Evolutionary conservation across 2,888 invertebrate species (phyloP), one percentile per base, ranked within the genome.

Genomic region (Autographa gamma): DNA sequence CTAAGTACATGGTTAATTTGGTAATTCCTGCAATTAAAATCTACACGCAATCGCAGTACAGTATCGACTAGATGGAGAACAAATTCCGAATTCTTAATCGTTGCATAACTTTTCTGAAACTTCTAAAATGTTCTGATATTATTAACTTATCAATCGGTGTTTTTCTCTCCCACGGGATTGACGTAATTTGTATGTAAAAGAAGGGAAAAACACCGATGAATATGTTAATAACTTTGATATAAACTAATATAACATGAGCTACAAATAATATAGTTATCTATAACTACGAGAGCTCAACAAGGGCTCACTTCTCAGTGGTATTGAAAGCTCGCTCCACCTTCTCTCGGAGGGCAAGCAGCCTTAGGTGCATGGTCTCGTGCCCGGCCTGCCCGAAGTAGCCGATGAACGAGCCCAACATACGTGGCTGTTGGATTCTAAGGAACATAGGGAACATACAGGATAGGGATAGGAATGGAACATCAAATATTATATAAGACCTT

Each of bases 391-490:
- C 82, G 87, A 96, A 97, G 93, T 96, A 96, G 68, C 92, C 90
- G 85, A 97, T 93, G 88, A 97, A 94, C 70, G 92, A 92, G 74
- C 97, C 97, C 88, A 97, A 90, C 91, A 97, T 95, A 74, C 96
- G 93, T 14, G 97, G 97, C 90, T 97, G 97, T 82, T 96, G 95
- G 87, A 97, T 96, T 94, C 97, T 97, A 72, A 82, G 73, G 69
- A 66, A 67, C 48, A 38, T 71, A 62, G 71, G 75, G 65, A 38
- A 9, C 34, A 66, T 70, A 66, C 52, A 67, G 71, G 64, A 77
- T 48, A 34, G 38, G 54, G 13, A n/a, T n/a, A 72, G 71, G 71
- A 69, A 63, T 66, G 68, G 63, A 62, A 64, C 5, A 66, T 67
- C 48, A 68, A 48, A 64, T 71, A 32, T n/a, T 5, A 43, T 14